A percentile compares a stretch with the other conserved stretches of the same genome.
These are phyloP conservation scores for Istiophorus platypterus DNA, from an alignment of 2,113 vertebrate genomes.

Conservation along the genomic window DNA sequence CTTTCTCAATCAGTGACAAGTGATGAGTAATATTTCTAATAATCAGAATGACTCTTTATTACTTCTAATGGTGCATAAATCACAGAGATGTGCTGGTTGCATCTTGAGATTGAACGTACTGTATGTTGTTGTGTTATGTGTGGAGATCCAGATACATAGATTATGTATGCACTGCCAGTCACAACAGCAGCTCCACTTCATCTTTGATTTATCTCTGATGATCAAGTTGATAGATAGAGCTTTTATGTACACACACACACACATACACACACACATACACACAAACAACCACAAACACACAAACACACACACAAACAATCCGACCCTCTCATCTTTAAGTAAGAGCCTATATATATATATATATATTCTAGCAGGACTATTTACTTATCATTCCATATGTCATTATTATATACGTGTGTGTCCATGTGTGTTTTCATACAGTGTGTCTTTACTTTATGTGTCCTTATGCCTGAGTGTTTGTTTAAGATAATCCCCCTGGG, in stretches of 20 bases:
- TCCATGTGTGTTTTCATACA: background rate
- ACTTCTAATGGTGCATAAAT: background rate
- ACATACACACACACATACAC: slow-evolving; percentile 3
- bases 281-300: background rate
- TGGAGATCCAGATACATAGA: slow-evolving; percentile 21
- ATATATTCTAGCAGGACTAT: slow-evolving; percentile 1
- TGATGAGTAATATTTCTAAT: background rate
- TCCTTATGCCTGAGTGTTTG: slow-evolving; percentile 43
- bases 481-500: slow-evolving; percentile 35
- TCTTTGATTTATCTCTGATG: slow-evolving; percentile 64
- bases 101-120: slow-evolving; percentile 20
- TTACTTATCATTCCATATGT: slow-evolving; percentile 23
- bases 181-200: slow-evolving; percentile 26
- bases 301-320: background rate
- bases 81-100: slow-evolving; percentile 49
- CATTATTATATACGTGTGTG: slow-evolving; percentile 10
- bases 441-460: slow-evolving; percentile 15
- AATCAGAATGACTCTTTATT: background rate
- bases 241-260: slow-evolving; percentile 37
- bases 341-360: slow-evolving; percentile 15
- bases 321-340: slow-evolving; percentile 6
- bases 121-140: slow-evolving; percentile 23
- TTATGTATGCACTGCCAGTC: slow-evolving; percentile 21
- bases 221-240: slow-evolving; percentile 49
- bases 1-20: background rate